phyloP scores from a whole-genome alignment of 2,888 invertebrate species.

The Philopedon plagiatum region DNA sequence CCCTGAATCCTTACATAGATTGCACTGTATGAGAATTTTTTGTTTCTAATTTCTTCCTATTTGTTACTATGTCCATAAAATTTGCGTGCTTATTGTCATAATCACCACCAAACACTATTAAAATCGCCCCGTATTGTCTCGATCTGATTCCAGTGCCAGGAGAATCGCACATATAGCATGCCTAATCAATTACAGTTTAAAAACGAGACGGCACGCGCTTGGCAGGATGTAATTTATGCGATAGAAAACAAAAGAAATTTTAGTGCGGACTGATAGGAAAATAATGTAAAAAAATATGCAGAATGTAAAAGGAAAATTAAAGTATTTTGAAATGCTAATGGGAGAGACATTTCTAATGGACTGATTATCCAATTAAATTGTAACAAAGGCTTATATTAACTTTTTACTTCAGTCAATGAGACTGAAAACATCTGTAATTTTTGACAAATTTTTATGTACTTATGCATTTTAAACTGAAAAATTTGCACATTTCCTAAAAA shows the following conservation, averaged over 20 bases:
- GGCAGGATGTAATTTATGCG: slow-evolving; percentile 10
- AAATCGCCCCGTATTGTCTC: slow-evolving; percentile 31
- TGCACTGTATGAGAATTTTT: too few species aligned
- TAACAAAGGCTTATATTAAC: too few species aligned
- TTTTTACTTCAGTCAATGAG: too few species aligned
- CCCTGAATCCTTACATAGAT: too few species aligned
- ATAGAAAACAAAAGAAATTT: slow-evolving; percentile 23
- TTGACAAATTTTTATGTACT: too few species aligned
- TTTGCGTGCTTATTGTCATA: slow-evolving; percentile 17
- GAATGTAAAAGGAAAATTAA: too few species aligned
- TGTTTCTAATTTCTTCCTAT: slow-evolving; percentile 6
- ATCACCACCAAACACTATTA: slow-evolving; percentile 35
- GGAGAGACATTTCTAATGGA: too few species aligned
- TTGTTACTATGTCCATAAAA: slow-evolving; percentile 5
- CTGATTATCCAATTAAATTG: too few species aligned
- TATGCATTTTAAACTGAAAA: too few species aligned
- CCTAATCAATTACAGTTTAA: slow-evolving; percentile 40
- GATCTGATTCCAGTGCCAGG: slow-evolving; percentile 39
- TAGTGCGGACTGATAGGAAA: slow-evolving; percentile 3
- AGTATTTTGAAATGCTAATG: too few species aligned
- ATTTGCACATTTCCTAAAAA: too few species aligned
- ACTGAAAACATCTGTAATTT: too few species aligned
- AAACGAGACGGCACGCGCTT: slow-evolving; percentile 33
- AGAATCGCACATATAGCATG: slow-evolving; percentile 38
- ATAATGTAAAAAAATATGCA: background rate